These are phyloP conservation scores for Ceuthmochares aereus DNA, from an alignment of 2,113 vertebrate species.

Conservation along the genomic window DNA sequence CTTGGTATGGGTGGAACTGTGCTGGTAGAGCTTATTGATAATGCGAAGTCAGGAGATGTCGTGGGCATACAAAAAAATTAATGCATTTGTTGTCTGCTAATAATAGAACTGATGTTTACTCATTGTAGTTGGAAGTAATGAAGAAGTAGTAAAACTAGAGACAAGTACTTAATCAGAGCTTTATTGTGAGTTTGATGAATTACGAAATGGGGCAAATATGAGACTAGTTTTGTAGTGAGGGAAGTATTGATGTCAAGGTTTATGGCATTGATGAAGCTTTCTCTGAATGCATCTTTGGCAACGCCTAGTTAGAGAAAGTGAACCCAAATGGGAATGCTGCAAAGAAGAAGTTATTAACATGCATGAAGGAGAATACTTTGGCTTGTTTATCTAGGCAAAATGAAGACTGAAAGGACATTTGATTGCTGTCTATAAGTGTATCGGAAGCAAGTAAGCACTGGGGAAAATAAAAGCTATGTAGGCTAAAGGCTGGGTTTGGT, in stretches of 20 bases:
- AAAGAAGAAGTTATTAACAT: not conserved
- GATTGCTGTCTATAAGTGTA: constrained; percentile 31
- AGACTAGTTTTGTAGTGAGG: not conserved
- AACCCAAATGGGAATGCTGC: not conserved
- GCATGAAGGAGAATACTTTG: not conserved
- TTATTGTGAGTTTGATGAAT: not conserved
- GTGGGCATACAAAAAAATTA: not conserved
- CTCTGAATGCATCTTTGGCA: not conserved
- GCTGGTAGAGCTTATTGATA: not conserved
- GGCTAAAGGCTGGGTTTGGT: not conserved
- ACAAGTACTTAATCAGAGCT: not conserved
- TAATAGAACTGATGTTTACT: not conserved
- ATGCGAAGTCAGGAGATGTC: not conserved
- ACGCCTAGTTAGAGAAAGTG: not conserved
- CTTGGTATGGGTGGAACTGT: not conserved
- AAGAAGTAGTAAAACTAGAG: not conserved
- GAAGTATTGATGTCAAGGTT: not conserved
- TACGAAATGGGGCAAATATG: not conserved
- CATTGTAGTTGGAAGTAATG: not conserved
- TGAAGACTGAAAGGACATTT: constrained; percentile 21
- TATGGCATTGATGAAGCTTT: not conserved
- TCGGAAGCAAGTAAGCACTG: not conserved
- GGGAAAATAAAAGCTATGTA: not conserved
- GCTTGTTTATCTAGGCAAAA: constrained; percentile 35
- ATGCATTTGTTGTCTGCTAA: not conserved